Evolutionary conservation across 2,113 vertebrate genomes (phyloP).

Genomic region (Poicephalus meyeri): DNA sequence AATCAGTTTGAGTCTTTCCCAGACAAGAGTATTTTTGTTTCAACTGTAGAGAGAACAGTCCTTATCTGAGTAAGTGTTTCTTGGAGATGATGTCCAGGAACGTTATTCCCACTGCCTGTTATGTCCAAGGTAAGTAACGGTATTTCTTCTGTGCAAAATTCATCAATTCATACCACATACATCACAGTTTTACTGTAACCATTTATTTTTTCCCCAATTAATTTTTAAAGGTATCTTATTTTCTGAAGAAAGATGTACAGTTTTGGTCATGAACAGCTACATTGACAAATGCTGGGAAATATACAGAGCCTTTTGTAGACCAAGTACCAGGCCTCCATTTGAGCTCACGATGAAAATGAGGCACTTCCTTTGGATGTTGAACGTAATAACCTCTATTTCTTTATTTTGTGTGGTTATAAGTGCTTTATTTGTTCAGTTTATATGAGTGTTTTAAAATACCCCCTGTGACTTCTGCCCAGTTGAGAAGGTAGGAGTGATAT

Average conservation of each 20-base stretch:
- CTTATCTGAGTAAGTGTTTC: conserved; percentile 80
- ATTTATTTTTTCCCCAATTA: background rate
- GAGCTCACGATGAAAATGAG: conserved; percentile 80
- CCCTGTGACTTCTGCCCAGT: background rate
- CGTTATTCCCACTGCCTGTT: conserved; percentile 79
- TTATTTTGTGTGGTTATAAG: background rate
- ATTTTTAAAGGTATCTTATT: conserved; percentile 81
- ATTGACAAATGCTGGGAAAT: conserved; percentile 82
- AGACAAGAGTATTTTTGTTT: background rate
- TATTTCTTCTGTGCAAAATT: background rate
- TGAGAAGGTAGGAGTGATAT: background rate
- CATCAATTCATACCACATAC: background rate
- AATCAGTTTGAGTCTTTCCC: background rate
- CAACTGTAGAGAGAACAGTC: conserved; percentile 70
- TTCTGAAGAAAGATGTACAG: conserved; percentile 30
- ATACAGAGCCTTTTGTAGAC: conserved; percentile 67
- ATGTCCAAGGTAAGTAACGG: conserved; percentile 78
- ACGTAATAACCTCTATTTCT: conserved; percentile 61
- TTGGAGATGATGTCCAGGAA: conserved; percentile 81
- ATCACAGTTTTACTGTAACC: background rate
- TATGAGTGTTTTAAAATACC: background rate
- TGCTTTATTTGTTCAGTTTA: background rate
- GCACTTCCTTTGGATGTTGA: conserved; percentile 88
- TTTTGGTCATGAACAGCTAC: conserved; percentile 65
- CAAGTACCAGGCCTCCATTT: background rate